phyloP scores from a whole-genome alignment of 2,797 vertebrate genomes.

The Smutsia gigantea region DNA sequence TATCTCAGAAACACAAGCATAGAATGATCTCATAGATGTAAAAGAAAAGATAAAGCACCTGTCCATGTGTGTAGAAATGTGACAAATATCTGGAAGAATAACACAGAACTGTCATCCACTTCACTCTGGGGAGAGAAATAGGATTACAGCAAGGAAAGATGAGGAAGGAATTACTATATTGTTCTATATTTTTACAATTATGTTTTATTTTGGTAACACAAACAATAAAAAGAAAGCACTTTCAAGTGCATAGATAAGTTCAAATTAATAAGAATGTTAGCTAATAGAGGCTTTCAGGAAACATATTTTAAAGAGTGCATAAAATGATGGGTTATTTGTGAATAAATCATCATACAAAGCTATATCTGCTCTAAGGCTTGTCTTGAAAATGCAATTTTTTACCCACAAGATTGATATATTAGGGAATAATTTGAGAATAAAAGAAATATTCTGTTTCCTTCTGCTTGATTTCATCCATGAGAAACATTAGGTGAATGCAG shows the following conservation, averaged over 20 bases:
- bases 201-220: slow-evolving; percentile 17
- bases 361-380: background rate
- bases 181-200: slow-evolving; percentile 23
- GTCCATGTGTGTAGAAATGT: background rate
- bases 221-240: background rate
- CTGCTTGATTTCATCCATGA: slow-evolving; percentile 26
- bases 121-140: background rate
- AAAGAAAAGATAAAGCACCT: background rate
- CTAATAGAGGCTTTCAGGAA: background rate
- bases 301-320: background rate
- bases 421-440: background rate
- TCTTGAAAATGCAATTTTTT: background rate
- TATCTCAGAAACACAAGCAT: background rate
- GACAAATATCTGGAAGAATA: background rate
- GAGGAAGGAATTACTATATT: background rate
- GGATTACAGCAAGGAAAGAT: background rate
- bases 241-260: slow-evolving; percentile 28
- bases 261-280: background rate
- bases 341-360: background rate
- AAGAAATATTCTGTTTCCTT: background rate
- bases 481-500: background rate
- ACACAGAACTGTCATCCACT: background rate
- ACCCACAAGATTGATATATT: background rate
- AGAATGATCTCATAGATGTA: background rate
- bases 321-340: slow-evolving; percentile 8